Conservation (phyloP, 2,797 vertebrate genomes). For the Sciurus vulgaris region DNA sequence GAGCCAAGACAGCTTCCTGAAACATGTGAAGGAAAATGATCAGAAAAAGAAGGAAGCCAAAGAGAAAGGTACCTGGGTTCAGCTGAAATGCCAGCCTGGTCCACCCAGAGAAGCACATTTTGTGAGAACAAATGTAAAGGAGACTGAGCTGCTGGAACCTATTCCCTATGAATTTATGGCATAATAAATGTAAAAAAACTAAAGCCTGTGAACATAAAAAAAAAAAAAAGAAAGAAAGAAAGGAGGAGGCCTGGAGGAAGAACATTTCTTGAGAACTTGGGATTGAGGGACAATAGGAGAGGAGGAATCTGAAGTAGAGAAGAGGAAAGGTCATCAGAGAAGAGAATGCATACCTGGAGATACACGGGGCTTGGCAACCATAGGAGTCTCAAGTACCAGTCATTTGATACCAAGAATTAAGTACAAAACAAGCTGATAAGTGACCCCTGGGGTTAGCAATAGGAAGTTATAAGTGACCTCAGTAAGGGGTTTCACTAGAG, state of each 20-base stretch:
- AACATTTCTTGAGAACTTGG: background rate
- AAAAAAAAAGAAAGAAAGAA: background rate
- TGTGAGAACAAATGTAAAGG: no score
- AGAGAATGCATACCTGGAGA: background rate
- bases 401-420: background rate
- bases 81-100: no score
- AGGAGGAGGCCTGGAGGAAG: background rate
- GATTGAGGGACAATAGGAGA: background rate
- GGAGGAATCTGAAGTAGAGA: background rate
- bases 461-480: slow-evolving; percentile 20
- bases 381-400: background rate
- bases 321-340: background rate
- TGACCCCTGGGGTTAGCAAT: background rate
- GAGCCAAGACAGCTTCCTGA: no score
- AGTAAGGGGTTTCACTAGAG: background rate
- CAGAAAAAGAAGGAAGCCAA: no score
- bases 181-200: no score
- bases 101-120: no score
- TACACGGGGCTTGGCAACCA: background rate
- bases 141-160: no score
- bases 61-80: no score
- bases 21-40: no score
- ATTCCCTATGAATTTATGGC: no score
- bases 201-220: no score
- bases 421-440: background rate